Evolutionary conservation across 2,797 vertebrate genomes (phyloP).

Genomic region (Pteropus rufus): DNA sequence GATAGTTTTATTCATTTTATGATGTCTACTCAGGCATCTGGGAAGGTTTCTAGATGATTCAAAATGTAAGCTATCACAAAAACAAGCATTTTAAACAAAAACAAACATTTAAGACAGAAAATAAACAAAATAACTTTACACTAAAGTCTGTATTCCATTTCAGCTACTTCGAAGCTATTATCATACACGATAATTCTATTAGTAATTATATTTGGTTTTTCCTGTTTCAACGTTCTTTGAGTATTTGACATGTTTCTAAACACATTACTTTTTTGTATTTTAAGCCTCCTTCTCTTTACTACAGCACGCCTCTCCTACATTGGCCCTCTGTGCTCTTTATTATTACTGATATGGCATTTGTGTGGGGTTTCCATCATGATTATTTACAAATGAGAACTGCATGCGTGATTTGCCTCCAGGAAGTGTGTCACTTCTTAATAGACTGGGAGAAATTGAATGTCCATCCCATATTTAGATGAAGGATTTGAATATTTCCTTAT

Average conservation of each 20-base stretch:
- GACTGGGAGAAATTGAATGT: neutral
- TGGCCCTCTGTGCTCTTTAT: neutral
- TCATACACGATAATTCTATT: too few relatives aligned
- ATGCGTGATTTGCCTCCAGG: neutral
- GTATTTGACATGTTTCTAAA: neutral
- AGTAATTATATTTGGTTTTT: neutral
- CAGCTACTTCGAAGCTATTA: neutral
- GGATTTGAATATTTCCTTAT: neutral
- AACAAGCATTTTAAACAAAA: neutral
- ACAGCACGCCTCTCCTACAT: neutral
- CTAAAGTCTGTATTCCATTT: neutral
- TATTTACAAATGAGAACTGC: neutral
- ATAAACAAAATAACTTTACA: too few relatives aligned
- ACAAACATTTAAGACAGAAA: neutral
- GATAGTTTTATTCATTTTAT: too few relatives aligned
- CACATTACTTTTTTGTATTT: too few relatives aligned
- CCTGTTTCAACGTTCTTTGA: neutral
- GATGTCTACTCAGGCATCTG: neutral
- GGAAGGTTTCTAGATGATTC: neutral
- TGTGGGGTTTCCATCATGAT: neutral
- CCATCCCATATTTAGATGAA: neutral
- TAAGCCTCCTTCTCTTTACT: neutral
- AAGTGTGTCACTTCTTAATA: neutral
- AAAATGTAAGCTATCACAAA: neutral
- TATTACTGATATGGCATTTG: neutral